phyloP scores from a whole-genome alignment of 2,113 vertebrate genomes.

The Onychostruthus taczanowskii region DNA sequence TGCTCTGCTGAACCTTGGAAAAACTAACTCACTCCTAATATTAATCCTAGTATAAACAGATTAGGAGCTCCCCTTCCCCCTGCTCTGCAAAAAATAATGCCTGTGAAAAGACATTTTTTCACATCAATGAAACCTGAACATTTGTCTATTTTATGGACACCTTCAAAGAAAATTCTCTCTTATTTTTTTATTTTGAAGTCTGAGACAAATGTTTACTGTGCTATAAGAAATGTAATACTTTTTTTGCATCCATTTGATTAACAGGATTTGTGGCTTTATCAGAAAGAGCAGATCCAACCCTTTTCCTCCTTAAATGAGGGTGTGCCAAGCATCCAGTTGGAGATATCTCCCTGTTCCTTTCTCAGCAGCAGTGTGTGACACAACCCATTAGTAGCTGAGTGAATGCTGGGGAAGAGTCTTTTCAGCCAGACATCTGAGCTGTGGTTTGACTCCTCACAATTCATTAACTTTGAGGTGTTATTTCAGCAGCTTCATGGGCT shows the following conservation, averaged over 20 bases:
- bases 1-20: conserved; percentile 56
- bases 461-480: neutral
- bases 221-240: neutral
- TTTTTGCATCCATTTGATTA: neutral
- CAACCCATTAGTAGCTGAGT: neutral
- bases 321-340: neutral
- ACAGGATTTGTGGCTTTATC: neutral
- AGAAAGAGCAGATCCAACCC: neutral
- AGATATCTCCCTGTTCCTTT: neutral
- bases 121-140: neutral
- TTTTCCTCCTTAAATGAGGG: neutral
- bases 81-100: conserved; percentile 24
- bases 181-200: neutral
- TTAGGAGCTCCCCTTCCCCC: conserved; percentile 41
- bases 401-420: neutral
- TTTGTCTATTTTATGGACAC: neutral
- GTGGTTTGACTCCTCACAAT: neutral
- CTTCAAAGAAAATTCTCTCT: neutral
- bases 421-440: neutral
- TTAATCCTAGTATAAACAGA: conserved; percentile 64
- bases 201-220: neutral
- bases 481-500: neutral
- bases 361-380: neutral
- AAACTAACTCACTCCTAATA: conserved; percentile 61
- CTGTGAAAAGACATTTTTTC: neutral